phyloP scores from a whole-genome alignment of 1,140 invertebrate species.

The Oedothorax gibbosus region DNA sequence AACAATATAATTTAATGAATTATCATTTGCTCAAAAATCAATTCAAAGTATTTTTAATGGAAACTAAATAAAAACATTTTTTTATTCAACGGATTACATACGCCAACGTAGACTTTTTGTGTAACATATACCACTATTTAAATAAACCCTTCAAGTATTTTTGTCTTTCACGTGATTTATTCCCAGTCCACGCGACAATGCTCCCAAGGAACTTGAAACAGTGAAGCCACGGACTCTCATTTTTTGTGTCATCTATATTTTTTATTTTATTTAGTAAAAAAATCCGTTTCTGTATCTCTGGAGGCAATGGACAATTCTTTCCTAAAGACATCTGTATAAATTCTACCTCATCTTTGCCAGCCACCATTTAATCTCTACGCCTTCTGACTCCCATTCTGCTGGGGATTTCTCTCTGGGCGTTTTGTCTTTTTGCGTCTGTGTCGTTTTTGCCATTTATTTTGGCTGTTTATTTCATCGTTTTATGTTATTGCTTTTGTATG shows the following conservation, averaged over 20 bases:
- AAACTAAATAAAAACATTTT: too few species aligned
- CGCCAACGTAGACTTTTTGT: too few species aligned
- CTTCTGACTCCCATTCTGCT: constrained; percentile 21
- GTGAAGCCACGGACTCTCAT: constrained; percentile 39
- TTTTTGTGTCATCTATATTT: constrained; percentile 41
- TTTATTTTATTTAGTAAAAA: constrained; percentile 16
- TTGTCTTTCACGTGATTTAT: constrained; percentile 49
- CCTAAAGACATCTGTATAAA: constrained; percentile 52
- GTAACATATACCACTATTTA: too few species aligned
- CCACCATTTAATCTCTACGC: constrained; percentile 53
- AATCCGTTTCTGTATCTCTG: constrained; percentile 19
- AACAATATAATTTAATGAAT: too few species aligned
- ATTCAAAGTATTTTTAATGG: too few species aligned
- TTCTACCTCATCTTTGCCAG: constrained; percentile 42
- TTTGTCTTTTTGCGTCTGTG: background rate
- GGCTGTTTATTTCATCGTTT: background rate
- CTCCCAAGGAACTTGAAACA: constrained; percentile 43
- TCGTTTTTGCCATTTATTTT: background rate
- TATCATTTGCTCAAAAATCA: too few species aligned
- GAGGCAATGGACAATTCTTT: constrained; percentile 42
- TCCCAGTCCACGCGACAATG: constrained; percentile 35
- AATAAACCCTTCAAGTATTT: too few species aligned
- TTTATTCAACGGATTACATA: too few species aligned
- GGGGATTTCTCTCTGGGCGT: background rate
- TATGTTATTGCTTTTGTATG: background rate